These are phyloP conservation scores for Albula goreensis DNA, from an alignment of 2,113 vertebrate genomes.

Conservation along the genomic window DNA sequence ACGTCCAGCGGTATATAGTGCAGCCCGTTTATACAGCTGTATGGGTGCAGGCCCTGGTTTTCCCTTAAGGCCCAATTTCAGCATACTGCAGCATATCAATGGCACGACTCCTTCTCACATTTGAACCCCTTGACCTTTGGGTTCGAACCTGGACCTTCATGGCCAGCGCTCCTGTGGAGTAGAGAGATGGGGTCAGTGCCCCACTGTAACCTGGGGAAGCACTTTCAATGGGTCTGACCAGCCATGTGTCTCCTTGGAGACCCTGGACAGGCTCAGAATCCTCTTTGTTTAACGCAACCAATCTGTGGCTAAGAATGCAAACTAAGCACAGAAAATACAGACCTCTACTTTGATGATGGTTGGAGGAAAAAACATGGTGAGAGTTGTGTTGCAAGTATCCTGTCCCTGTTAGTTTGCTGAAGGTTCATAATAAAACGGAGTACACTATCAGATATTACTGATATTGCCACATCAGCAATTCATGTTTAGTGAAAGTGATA, in stretches of 20 bases:
- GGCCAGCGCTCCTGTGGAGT: background rate
- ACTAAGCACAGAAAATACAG: background rate
- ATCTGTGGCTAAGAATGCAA: background rate
- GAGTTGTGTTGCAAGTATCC: too few species aligned
- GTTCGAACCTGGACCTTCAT: background rate
- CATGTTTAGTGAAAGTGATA: too few species aligned
- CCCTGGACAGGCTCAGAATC: background rate
- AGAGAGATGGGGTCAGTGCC: background rate
- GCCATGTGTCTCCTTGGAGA: background rate
- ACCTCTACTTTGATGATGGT: background rate
- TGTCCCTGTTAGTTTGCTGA: too few species aligned
- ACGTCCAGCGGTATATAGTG: background rate
- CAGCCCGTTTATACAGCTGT: background rate
- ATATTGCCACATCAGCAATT: too few species aligned
- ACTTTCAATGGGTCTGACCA: background rate
- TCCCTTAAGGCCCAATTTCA: background rate
- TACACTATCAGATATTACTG: too few species aligned
- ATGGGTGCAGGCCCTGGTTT: background rate
- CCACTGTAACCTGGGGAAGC: background rate
- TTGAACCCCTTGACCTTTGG: background rate
- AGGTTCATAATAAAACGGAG: too few species aligned
- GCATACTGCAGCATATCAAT: background rate
- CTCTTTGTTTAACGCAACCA: background rate
- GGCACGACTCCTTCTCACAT: background rate
- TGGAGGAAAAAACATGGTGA: too few species aligned